These are phyloP conservation scores for Sphenopsis melanotis DNA, from an alignment of 2,797 vertebrate genomes.

Conservation along the genomic window DNA sequence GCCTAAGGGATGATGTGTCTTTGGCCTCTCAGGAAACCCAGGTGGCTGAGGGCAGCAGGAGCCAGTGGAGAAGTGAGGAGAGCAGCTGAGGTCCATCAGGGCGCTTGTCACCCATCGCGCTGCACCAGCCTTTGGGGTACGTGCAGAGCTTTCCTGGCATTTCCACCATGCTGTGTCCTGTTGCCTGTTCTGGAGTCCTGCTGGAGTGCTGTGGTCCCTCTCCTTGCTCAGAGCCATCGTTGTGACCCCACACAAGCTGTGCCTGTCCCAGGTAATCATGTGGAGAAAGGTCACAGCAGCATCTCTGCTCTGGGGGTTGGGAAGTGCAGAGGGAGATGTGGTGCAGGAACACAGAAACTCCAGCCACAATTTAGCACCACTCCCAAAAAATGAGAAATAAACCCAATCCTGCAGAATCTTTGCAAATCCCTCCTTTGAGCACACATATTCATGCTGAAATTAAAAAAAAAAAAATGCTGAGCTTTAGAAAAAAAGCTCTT, in stretches of 20 bases:
- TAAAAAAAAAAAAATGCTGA: background rate
- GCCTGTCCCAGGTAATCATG: accelerated
- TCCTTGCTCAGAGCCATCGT: background rate
- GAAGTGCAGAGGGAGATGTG: background rate
- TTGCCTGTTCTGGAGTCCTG: background rate
- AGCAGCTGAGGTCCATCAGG: background rate
- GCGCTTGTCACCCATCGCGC: background rate
- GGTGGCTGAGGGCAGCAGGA: background rate
- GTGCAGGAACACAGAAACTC: background rate
- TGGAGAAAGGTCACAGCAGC: background rate
- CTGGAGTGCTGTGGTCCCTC: background rate
- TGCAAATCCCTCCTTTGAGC: background rate
- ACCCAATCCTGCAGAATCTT: background rate
- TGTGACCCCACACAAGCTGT: background rate
- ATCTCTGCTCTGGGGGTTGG: accelerated
- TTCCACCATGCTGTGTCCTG: background rate
- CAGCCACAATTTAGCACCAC: background rate
- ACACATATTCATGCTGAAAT: background rate
- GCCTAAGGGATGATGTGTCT: background rate
- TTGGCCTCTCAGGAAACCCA: background rate
- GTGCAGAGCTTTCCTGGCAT: background rate
- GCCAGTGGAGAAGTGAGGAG: background rate
- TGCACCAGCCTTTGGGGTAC: accelerated
- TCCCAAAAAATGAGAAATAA: background rate
- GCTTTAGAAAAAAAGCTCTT: background rate